Percentiles rank a stretch among this genome's conserved stretches.
Conservation (phyloP, 2,113 vertebrate species). For the Bostrychus sinensis region DNA sequence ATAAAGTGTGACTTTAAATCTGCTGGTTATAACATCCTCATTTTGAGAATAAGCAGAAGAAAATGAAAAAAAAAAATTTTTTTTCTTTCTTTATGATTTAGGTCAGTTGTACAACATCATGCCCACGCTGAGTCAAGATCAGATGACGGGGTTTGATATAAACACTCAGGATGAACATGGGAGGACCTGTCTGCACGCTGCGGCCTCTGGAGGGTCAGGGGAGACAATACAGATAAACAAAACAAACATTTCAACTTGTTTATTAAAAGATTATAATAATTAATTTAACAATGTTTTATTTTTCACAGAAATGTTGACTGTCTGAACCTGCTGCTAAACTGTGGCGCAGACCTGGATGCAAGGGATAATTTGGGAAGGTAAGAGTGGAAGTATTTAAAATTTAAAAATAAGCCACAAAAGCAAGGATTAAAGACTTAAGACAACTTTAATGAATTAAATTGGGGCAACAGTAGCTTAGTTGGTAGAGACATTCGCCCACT, state of each 20-base stretch:
- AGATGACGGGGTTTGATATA: slow-evolving; percentile 88
- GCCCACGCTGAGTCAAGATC: slow-evolving; percentile 83
- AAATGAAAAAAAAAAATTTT: too few relatives aligned
- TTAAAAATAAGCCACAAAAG: too few relatives aligned
- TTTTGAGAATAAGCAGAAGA: neutral
- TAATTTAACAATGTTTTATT: neutral
- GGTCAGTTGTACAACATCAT: slow-evolving; percentile 93
- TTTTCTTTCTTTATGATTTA: slow-evolving; percentile 41
- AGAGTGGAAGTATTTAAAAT: too few relatives aligned
- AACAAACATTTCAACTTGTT: neutral
- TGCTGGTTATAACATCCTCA: neutral
- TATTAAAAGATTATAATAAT: neutral
- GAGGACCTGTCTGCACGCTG: slow-evolving; percentile 94
- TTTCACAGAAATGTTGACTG: slow-evolving; percentile 89
- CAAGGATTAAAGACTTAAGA: too few relatives aligned
- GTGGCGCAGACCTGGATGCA: slow-evolving; percentile 86
- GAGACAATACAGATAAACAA: neutral
- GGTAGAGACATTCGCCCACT: too few relatives aligned
- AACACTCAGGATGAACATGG: slow-evolving; percentile 89
- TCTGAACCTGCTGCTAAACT: slow-evolving; percentile 92
- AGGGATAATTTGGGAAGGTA: slow-evolving; percentile 93
- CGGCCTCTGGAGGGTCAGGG: slow-evolving; percentile 91
- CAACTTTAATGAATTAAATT: too few relatives aligned
- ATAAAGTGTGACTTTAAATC: slow-evolving; percentile 16
- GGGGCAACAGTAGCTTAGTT: too few relatives aligned